Conservation (phyloP, 2,797 vertebrate genomes). For the Pseudomugil gertrudae region DNA sequence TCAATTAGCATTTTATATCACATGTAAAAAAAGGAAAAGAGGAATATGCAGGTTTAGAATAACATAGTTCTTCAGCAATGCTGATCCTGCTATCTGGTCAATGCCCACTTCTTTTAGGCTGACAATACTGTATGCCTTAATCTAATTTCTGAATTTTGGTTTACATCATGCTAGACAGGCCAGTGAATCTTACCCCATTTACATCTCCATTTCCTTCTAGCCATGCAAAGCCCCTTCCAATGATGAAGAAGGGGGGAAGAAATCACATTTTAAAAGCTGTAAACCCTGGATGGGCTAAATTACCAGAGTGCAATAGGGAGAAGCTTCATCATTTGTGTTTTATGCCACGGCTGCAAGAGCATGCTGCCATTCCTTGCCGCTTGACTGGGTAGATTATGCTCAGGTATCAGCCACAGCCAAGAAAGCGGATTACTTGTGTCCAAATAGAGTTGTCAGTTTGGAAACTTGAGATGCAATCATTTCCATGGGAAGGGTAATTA, state of each 20-base stretch:
- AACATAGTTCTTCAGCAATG: constrained; percentile 13
- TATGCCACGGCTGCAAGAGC: constrained; percentile 45
- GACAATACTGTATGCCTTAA: constrained; percentile 28
- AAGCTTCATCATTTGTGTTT: constrained; percentile 64
- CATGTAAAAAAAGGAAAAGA: not conserved
- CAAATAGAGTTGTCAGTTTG: constrained; percentile 85
- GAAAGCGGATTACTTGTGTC: constrained; percentile 83
- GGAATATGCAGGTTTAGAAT: constrained; percentile 2
- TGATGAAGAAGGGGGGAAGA: constrained; percentile 44
- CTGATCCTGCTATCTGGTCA: constrained; percentile 31
- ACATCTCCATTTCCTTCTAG: constrained; percentile 67
- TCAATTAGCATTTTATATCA: constrained; percentile 6
- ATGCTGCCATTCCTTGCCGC: constrained; percentile 70
- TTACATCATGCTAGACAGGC: constrained; percentile 59
- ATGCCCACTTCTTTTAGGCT: constrained; percentile 30
- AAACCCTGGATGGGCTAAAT: constrained; percentile 74
- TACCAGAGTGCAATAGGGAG: constrained; percentile 62
- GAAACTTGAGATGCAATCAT: constrained; percentile 83
- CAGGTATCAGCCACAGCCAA: constrained; percentile 81
- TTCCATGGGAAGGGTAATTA: constrained; percentile 81
- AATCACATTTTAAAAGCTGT: constrained; percentile 66
- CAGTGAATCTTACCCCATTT: constrained; percentile 56
- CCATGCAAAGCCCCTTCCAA: constrained; percentile 39
- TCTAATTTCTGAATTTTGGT: constrained; percentile 60
- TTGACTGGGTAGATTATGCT: constrained; percentile 82